phyloP scores from a whole-genome alignment of 2,797 vertebrate species.

The Zalophus californianus region DNA sequence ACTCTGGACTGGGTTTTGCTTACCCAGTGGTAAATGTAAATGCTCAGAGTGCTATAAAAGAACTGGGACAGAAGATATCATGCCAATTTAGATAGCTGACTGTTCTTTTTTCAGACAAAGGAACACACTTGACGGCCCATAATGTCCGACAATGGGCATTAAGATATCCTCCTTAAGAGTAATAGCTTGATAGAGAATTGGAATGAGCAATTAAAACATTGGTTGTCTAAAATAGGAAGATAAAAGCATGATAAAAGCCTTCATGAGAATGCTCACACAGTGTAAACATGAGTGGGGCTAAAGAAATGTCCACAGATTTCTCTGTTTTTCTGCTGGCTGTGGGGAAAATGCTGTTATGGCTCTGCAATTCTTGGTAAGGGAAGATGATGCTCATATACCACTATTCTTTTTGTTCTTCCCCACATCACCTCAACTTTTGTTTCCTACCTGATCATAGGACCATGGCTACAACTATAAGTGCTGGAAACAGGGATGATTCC shows the following conservation, averaged over 20 bases:
- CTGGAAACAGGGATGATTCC: not conserved
- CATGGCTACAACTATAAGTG: not conserved
- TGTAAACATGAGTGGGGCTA: not conserved
- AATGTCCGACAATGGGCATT: not conserved
- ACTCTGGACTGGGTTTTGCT: not conserved
- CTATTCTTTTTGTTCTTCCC: not conserved
- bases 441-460: not conserved
- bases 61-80: not conserved
- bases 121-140: not conserved
- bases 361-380: not conserved
- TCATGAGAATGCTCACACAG: not conserved
- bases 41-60: not conserved
- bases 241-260: not conserved
- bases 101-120: constrained; percentile 12
- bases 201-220: not conserved
- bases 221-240: not conserved
- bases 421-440: not conserved
- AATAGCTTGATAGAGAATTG: not conserved
- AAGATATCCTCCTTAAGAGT: not conserved
- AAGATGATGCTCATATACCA: not conserved
- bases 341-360: not conserved
- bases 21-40: not conserved
- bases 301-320: not conserved
- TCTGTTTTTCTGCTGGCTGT: not conserved
- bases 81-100: not conserved